Conservation (phyloP, 2,888 invertebrate genomes). For the Alitta virens region DNA sequence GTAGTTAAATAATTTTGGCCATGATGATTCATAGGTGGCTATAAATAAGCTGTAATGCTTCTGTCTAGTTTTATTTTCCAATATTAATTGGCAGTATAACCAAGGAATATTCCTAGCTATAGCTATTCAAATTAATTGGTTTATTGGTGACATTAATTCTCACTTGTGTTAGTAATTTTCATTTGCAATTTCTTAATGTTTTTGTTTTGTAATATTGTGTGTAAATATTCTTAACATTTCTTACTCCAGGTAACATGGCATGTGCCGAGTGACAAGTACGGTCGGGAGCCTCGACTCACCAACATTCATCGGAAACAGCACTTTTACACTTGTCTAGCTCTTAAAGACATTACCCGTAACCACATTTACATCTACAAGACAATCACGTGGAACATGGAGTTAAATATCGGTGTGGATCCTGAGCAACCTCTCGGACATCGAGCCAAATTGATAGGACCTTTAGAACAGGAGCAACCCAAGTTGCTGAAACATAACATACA, state of each 20-base stretch:
- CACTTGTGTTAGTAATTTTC: no score
- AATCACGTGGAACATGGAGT: constrained; percentile 49
- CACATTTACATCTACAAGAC: constrained; percentile 52
- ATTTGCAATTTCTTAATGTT: no score
- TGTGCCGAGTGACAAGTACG: constrained; percentile 49
- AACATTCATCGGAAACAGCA: constrained; percentile 54
- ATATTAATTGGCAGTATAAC: no score
- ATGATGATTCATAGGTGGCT: no score
- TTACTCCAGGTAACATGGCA: constrained; percentile 57
- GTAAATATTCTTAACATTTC: no score
- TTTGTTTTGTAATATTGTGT: no score
- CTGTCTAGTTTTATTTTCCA: no score
- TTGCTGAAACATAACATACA: constrained; percentile 23
- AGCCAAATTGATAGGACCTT: constrained; percentile 34
- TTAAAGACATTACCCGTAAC: constrained; percentile 49
- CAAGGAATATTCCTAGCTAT: no score
- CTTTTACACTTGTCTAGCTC: constrained; percentile 56
- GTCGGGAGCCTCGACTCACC: constrained; percentile 49
- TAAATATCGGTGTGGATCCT: constrained; percentile 53
- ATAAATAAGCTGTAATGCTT: no score
- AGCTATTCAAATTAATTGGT: no score
- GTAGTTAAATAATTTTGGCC: no score
- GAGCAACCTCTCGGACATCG: constrained; percentile 45
- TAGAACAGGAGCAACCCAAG: constrained; percentile 26
- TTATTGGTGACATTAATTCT: no score